phyloP scores from a whole-genome alignment of 1,140 invertebrate genomes.

The Sycobia sp. region DNA sequence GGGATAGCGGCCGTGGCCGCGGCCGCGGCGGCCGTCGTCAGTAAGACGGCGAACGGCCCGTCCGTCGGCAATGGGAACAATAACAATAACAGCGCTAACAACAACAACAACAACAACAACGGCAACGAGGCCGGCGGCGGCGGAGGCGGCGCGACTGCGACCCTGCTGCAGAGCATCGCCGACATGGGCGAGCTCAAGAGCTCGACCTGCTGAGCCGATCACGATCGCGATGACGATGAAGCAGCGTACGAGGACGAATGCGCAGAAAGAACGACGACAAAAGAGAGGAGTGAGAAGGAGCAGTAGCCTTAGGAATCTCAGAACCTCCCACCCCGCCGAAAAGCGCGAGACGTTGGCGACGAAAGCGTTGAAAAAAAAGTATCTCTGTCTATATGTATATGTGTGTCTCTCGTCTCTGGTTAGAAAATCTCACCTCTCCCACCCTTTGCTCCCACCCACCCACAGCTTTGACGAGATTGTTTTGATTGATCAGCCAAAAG shows the following conservation, averaged over 20 bases:
- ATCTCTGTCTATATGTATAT: too few species aligned
- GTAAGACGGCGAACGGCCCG: too few species aligned
- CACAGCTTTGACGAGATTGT: too few species aligned
- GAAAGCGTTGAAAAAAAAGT: too few species aligned
- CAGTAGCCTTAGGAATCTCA: slow-evolving; percentile 22
- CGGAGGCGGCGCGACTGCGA: slow-evolving; percentile 44
- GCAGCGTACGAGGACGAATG: too few species aligned
- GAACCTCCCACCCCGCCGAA: too few species aligned
- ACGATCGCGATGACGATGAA: too few species aligned
- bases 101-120: slow-evolving; percentile 17
- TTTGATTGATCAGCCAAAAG: too few species aligned
- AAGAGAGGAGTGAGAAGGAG: background rate
- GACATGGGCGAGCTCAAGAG: slow-evolving; percentile 64
- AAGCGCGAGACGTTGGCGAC: too few species aligned
- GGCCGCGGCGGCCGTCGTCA: slow-evolving; percentile 60
- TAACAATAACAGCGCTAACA: slow-evolving; percentile 43
- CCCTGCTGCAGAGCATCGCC: slow-evolving; percentile 59
- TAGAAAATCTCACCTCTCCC: too few species aligned
- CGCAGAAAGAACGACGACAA: slow-evolving; percentile 1
- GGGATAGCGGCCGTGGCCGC: slow-evolving; percentile 58
- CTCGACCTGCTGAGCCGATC: slow-evolving; percentile 54
- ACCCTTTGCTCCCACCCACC: too few species aligned
- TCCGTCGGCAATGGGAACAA: slow-evolving; percentile 51
- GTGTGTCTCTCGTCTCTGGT: too few species aligned
- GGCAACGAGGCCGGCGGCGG: background rate